Base-by-base conservation (phyloP, 2,797 vertebrate species). In the Anomalospiza imberbis region DNA sequence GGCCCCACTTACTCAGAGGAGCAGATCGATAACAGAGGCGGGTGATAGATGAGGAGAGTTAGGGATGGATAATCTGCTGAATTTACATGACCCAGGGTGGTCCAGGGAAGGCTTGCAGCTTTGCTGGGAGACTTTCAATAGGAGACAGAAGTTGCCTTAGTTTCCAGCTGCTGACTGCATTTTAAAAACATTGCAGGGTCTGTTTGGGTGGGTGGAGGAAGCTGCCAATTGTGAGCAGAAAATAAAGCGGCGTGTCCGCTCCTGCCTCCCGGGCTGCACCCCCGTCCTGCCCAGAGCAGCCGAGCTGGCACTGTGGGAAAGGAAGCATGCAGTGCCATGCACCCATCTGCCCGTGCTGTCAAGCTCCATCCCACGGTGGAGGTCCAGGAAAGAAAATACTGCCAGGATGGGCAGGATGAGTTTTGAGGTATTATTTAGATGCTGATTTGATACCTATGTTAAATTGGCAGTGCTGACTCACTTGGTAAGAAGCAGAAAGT, bases 21-120 rank as follows among this genome's bases (percentile, higher is more conserved):
- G 36, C 72, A 90, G 97, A 97, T 97, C 97, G 65, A 97, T 97
- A 96, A 63, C 92, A 92, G 91, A 94, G 92, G 91, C 89, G 83
- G 77, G 95, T 97, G 97, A 97, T 97, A 97, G 96, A 97, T 97
- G 97, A 96, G 96, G 67, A 91, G 95, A 95, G 96, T 97, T 95
- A 97, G 94, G 96, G 96, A 96, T 97, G 96, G 95, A 96, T 96
- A 97, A 96, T 96, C 96, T 93, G 95, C 95, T 97, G 96, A 96
- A 97, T 97, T 97, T 97, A 97, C 96, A 96, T 97, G 97, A 97
- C 96, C 94, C 96, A 88, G 95, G 94, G 94, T 97, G 96, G 95
- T 96, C 96, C 93, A 60, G 80, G 58, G 85, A 84, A 95, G 93
- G 93, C 66, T 95, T 88, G 91, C 38, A 48, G 95, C 93, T 97